Percentiles rank a stretch among this genome's conserved stretches.
These are phyloP conservation scores for Phocoena sinus DNA, from an alignment of 2,113 vertebrate species.

Conservation along the genomic window DNA sequence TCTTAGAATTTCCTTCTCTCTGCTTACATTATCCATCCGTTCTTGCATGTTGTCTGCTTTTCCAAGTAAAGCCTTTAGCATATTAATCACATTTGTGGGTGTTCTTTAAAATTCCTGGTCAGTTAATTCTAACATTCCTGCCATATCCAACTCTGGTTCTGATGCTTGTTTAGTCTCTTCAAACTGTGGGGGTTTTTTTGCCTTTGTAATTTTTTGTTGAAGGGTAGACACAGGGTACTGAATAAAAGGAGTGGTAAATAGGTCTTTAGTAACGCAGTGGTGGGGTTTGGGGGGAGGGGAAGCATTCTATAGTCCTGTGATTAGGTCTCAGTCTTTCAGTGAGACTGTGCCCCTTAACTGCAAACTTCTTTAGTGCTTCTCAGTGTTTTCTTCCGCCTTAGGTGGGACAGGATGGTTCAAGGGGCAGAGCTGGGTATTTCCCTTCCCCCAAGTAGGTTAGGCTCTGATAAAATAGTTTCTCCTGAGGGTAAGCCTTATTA, in stretches of 20 bases:
- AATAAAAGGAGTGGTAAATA: background rate
- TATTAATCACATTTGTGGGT: background rate
- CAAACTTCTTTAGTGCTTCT: too few relatives aligned
- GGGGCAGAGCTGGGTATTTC: too few relatives aligned
- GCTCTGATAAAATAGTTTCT: background rate
- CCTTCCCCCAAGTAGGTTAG: too few relatives aligned
- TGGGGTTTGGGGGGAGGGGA: background rate
- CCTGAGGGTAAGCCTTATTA: background rate
- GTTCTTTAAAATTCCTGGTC: background rate
- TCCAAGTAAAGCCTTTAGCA: background rate
- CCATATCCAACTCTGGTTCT: background rate
- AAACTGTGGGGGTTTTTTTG: background rate
- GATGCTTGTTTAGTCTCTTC: background rate
- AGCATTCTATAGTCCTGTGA: too few relatives aligned
- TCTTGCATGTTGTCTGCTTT: background rate
- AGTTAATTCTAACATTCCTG: background rate
- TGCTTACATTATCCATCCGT: background rate
- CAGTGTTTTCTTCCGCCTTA: too few relatives aligned
- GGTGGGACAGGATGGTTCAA: too few relatives aligned
- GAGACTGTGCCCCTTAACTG: too few relatives aligned
- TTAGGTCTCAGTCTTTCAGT: too few relatives aligned
- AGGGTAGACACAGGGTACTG: background rate
- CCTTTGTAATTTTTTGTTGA: background rate
- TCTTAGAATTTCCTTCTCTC: background rate
- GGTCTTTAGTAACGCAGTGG: background rate